Evolutionary conservation across 1,140 invertebrate genomes (phyloP).

Genomic region (Ylistrum balloti): DNA sequence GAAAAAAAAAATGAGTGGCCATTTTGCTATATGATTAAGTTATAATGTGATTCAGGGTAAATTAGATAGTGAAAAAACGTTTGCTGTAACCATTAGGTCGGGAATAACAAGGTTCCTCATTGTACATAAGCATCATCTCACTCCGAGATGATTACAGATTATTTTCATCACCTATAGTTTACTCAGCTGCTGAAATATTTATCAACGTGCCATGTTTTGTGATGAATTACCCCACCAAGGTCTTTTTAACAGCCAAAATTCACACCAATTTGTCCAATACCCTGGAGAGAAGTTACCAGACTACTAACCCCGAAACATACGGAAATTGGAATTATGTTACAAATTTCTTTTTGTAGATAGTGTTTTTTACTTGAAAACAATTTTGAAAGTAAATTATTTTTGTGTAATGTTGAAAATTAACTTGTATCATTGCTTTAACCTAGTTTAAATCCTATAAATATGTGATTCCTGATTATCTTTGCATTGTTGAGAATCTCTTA

Average conservation of each 20-base stretch:
- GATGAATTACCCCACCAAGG: neutral
- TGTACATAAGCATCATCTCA: neutral
- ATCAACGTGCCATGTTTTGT: neutral
- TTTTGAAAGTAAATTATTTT: slow-evolving; percentile 19
- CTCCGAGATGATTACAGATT: neutral
- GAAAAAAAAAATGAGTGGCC: no score
- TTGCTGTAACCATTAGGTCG: neutral
- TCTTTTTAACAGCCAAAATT: neutral
- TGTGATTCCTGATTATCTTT: neutral
- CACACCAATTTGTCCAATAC: neutral
- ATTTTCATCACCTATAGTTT: slow-evolving; percentile 11
- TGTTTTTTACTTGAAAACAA: neutral
- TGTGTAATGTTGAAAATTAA: neutral
- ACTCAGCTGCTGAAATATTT: slow-evolving; percentile 17
- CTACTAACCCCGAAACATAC: neutral
- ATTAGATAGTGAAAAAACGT: neutral
- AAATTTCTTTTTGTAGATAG: slow-evolving; percentile 1
- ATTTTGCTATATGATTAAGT: no score
- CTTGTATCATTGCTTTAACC: neutral
- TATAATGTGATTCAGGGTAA: neutral
- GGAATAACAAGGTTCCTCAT: neutral
- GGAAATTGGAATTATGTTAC: neutral
- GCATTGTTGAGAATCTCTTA: neutral
- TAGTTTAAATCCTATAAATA: slow-evolving; percentile 24
- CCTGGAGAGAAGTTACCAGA: neutral